A percentile compares a stretch with the other conserved stretches of the same genome.
phyloP scores from a whole-genome alignment of 2,888 invertebrate genomes.

The Acrobasis consociella region DNA sequence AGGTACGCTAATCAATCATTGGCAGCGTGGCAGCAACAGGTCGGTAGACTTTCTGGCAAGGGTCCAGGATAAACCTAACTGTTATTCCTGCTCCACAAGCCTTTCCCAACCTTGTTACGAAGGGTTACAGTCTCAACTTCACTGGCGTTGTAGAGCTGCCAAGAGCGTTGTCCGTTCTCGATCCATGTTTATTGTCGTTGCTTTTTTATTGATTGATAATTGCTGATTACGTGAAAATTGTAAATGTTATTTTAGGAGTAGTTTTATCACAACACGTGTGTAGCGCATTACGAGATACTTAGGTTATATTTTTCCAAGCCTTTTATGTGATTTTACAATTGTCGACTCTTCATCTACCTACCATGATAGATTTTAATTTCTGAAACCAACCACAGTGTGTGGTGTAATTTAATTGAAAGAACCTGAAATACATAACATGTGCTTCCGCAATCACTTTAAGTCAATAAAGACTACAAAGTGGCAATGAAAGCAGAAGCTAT shows the following conservation, averaged over 20 bases:
- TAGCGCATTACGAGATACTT: background rate
- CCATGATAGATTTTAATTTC: too few relatives aligned
- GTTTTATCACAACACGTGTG: constrained; percentile 2
- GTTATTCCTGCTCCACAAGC: constrained; percentile 9
- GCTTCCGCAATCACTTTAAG: too few relatives aligned
- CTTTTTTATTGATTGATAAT: constrained; percentile 5
- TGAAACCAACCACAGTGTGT: too few relatives aligned
- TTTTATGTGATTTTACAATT: too few relatives aligned
- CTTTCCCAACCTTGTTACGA: background rate
- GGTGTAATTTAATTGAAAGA: too few relatives aligned
- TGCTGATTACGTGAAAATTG: constrained; percentile 10
- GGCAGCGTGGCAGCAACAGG: constrained; percentile 21
- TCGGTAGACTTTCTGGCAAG: constrained; percentile 33
- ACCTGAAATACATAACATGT: too few relatives aligned
- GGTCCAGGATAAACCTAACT: constrained; percentile 26
- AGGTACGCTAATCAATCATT: constrained; percentile 22
- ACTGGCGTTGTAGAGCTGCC: background rate
- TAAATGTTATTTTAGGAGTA: background rate
- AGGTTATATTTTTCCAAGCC: too few relatives aligned
- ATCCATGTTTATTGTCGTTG: constrained; percentile 15
- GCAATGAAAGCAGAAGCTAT: too few relatives aligned
- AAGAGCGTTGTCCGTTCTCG: constrained; percentile 15
- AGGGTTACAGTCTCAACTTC: background rate
- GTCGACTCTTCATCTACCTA: too few relatives aligned
- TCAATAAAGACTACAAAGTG: too few relatives aligned